Conservation (phyloP, 1,140 invertebrate species). For the Papilio polytes region DNA sequence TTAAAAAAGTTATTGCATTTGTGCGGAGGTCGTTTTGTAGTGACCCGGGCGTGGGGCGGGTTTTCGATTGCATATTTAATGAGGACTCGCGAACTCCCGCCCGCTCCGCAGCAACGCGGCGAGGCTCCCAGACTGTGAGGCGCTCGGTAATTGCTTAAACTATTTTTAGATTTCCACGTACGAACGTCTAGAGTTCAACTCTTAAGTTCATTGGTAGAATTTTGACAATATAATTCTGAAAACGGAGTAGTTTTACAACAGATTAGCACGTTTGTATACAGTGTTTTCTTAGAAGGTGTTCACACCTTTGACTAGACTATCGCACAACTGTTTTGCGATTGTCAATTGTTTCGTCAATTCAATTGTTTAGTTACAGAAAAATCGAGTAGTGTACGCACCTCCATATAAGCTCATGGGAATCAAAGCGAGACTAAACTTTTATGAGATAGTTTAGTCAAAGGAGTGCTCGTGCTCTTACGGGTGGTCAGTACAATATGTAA, state of each 20-base stretch:
- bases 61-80: conserved; percentile 61
- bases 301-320: too few species aligned
- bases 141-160: conserved; percentile 58
- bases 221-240: conserved; percentile 28
- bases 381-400: too few species aligned
- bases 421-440: too few species aligned
- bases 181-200: conserved; percentile 4
- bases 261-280: too few species aligned
- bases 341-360: too few species aligned
- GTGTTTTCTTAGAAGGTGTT: too few species aligned
- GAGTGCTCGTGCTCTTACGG: too few species aligned
- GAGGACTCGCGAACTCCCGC: conserved; percentile 49
- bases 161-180: conserved; percentile 50
- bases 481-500: too few species aligned
- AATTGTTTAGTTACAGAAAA: too few species aligned
- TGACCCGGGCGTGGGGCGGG: conserved; percentile 30
- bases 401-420: too few species aligned
- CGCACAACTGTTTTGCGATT: too few species aligned
- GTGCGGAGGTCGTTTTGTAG: conserved; percentile 26
- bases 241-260: not conserved
- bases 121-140: conserved; percentile 33
- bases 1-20: conserved; percentile 39
- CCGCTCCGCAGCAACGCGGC: conserved; percentile 2
- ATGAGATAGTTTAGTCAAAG: too few species aligned
- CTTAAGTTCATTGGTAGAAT: not conserved